phyloP scores from a whole-genome alignment of 1,140 invertebrate species.

The Ceratina calcarata region DNA sequence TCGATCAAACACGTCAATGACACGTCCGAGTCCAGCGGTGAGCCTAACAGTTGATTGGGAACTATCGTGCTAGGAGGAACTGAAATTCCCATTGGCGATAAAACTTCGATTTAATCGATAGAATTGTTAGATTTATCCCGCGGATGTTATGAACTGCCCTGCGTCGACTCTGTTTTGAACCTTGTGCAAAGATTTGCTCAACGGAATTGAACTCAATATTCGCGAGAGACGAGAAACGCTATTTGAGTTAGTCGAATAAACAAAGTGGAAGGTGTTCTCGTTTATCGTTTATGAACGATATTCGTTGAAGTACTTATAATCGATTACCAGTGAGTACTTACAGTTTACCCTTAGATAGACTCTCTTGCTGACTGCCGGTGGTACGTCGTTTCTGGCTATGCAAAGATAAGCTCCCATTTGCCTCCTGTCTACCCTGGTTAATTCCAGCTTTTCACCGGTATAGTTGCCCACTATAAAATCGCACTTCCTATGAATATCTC shows the following conservation, averaged over 20 bases:
- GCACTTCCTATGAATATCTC: slow-evolving; percentile 64
- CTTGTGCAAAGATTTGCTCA: neutral
- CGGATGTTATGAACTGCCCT: no score
- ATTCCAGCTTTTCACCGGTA: slow-evolving; percentile 83
- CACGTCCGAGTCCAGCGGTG: slow-evolving; percentile 80
- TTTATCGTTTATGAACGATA: neutral
- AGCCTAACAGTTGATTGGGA: slow-evolving; percentile 80
- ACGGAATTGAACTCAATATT: neutral
- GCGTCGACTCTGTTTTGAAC: neutral
- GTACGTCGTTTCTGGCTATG: slow-evolving; percentile 88
- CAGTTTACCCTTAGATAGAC: slow-evolving; percentile 89
- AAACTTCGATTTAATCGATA: neutral
- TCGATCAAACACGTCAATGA: slow-evolving; percentile 81
- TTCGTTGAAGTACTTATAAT: neutral
- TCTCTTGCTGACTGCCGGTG: slow-evolving; percentile 87
- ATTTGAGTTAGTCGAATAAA: neutral
- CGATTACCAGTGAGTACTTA: slow-evolving; percentile 80
- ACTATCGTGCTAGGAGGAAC: slow-evolving; percentile 81
- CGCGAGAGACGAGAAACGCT: neutral
- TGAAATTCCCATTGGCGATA: slow-evolving; percentile 64
- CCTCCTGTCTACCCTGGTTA: slow-evolving; percentile 84
- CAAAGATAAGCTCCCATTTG: slow-evolving; percentile 89
- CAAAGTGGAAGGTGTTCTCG: neutral
- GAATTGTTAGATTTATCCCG: neutral
- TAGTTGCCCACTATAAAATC: slow-evolving; percentile 81